Conservation (phyloP, 1,140 invertebrate species). For the Drosophila parvula region DNA sequence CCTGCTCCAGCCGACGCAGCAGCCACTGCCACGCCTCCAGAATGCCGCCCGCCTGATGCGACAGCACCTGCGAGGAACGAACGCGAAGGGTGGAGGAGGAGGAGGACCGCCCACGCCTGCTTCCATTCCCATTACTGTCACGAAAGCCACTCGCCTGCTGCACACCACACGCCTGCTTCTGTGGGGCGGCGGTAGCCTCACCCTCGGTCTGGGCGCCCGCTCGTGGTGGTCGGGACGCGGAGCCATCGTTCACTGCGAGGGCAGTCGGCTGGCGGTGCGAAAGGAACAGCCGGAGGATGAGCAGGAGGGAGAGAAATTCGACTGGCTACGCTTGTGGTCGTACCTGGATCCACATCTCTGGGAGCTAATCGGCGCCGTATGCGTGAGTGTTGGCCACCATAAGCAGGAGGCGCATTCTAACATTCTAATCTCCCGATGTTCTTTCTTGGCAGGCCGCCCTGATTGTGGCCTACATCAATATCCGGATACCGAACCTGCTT, state of each 20-base stretch:
- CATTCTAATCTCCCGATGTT: neutral
- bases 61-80: constrained; percentile 38
- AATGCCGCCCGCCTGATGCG: constrained; percentile 67
- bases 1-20: constrained; percentile 56
- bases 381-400: constrained; percentile 83
- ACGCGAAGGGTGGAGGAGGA: neutral
- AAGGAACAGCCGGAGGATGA: constrained; percentile 73
- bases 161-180: constrained; percentile 55
- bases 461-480: constrained; percentile 91
- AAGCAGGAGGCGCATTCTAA: neutral
- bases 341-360: constrained; percentile 86
- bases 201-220: constrained; percentile 56
- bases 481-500: constrained; percentile 91
- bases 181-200: constrained; percentile 62
- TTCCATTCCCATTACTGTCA: constrained; percentile 1
- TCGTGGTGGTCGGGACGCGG: constrained; percentile 42
- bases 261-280: constrained; percentile 66
- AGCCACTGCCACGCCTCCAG: constrained; percentile 68
- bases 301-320: constrained; percentile 84
- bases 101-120: neutral
- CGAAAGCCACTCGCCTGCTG: constrained; percentile 28
- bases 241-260: constrained; percentile 57
- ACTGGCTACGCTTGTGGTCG: constrained; percentile 87
- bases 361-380: constrained; percentile 86
- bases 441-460: constrained; percentile 89